Evolutionary conservation across 2,888 invertebrate species (phyloP).

Genomic region (Pollenia griseotomentosa): DNA sequence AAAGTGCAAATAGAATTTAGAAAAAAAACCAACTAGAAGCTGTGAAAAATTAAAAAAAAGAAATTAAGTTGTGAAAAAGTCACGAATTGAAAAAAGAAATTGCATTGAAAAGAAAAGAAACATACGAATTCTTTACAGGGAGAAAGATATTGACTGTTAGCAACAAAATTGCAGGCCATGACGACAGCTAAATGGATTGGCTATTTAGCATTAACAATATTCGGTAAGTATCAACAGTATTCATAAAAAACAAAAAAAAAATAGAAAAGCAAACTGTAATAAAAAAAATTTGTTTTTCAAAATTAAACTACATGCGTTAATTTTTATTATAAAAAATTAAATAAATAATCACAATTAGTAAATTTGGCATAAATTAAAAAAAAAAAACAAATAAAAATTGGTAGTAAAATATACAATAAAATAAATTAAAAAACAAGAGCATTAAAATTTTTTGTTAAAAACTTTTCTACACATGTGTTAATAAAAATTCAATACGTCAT

Average conservation of each 20-base stretch:
- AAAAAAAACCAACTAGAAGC: slow-evolving; percentile 32
- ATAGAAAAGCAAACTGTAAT: neutral
- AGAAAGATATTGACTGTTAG: slow-evolving; percentile 37
- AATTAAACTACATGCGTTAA: neutral
- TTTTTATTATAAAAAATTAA: slow-evolving; percentile 72
- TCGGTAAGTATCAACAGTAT: slow-evolving; percentile 77
- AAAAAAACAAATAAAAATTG: neutral
- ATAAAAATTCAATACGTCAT: slow-evolving; percentile 41
- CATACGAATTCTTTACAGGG: slow-evolving; percentile 6
- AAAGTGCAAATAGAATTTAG: slow-evolving; percentile 61
- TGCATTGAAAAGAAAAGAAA: slow-evolving; percentile 40
- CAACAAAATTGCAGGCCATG: slow-evolving; percentile 75
- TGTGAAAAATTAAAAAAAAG: slow-evolving; percentile 43
- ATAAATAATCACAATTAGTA: neutral
- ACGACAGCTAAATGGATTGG: slow-evolving; percentile 82
- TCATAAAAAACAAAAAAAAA: slow-evolving; percentile 1
- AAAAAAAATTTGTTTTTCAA: neutral
- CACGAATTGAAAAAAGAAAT: neutral
- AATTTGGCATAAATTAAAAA: neutral
- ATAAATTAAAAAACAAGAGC: neutral
- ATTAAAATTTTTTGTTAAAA: slow-evolving; percentile 9
- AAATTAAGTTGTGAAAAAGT: slow-evolving; percentile 33
- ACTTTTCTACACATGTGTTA: neutral
- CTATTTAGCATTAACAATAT: slow-evolving; percentile 77
- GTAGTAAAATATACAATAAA: too few species aligned